These are phyloP conservation scores for Haliclona indistincta DNA, from an alignment of 37 sponge, comb jelly and placozoan species.

Conservation along the genomic window DNA sequence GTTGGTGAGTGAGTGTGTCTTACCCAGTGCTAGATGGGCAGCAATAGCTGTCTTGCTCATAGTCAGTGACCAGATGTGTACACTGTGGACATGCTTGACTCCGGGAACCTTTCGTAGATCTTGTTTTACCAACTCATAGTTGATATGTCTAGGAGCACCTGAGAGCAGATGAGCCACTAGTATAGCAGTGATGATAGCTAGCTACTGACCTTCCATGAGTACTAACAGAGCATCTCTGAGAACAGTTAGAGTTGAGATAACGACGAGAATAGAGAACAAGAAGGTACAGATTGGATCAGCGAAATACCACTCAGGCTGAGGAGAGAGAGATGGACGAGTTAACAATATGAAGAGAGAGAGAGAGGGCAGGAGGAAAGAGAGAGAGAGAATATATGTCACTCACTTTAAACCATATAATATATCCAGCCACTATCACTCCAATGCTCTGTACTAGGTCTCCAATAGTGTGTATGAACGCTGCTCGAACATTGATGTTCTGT, in stretches of 20 bases:
- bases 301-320: conserved; percentile 90
- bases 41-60: conserved; percentile 36
- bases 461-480: conserved; percentile 94
- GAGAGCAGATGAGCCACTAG: conserved; percentile 17
- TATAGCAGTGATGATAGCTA: not conserved
- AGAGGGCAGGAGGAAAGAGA: no score
- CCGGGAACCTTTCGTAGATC: not conserved
- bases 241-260: conserved; percentile 87
- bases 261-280: conserved; percentile 85
- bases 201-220: conserved; percentile 96
- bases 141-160: conserved; percentile 43
- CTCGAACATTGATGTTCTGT: conserved; percentile 88
- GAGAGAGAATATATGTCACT: no score
- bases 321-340: not conserved
- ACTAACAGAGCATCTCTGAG: conserved; percentile 91
- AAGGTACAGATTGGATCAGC: conserved; percentile 99
- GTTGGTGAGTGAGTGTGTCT: no score
- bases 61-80: conserved; percentile 61
- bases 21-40: conserved; percentile 31
- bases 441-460: conserved; percentile 96
- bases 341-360: no score
- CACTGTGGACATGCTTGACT: conserved; percentile 33
- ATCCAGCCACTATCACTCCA: conserved; percentile 94
- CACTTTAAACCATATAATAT: conserved; percentile 91
- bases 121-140: conserved; percentile 37